These are phyloP conservation scores for Asteroscopus sphinx DNA, from an alignment of 2,888 invertebrate genomes.

Conservation along the genomic window DNA sequence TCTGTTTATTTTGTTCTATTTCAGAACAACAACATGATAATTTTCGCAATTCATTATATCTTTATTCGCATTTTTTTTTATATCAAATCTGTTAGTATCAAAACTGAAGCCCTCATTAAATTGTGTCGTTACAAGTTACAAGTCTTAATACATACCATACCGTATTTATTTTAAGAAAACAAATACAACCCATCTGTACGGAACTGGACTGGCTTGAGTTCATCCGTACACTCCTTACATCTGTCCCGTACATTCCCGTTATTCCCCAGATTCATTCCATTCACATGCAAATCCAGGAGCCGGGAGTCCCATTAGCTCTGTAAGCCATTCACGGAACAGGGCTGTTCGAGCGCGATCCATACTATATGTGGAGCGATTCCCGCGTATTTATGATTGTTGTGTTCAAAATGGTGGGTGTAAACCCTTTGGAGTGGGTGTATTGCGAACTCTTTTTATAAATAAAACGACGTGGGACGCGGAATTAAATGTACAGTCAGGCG, in stretches of 20 bases:
- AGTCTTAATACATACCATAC: not conserved
- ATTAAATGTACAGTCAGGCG: too few relatives aligned
- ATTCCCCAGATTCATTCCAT: conserved; percentile 48
- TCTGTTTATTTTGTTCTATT: too few relatives aligned
- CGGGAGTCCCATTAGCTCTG: conserved; percentile 48
- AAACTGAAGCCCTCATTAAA: not conserved
- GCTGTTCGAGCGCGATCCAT: conserved; percentile 25
- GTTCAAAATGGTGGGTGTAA: conserved; percentile 6
- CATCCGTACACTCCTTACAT: conserved; percentile 40
- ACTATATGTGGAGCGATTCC: not conserved
- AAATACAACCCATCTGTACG: conserved; percentile 9
- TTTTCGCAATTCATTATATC: too few relatives aligned
- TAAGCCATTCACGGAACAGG: conserved; percentile 49
- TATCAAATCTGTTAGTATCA: too few relatives aligned
- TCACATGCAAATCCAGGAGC: conserved; percentile 57
- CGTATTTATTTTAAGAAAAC: conserved; percentile 2
- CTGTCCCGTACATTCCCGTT: conserved; percentile 28
- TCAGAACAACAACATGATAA: too few relatives aligned
- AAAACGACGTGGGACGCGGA: too few relatives aligned
- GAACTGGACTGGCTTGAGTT: conserved; percentile 31
- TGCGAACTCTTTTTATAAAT: not conserved
- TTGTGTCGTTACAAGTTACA: not conserved
- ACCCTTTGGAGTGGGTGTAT: not conserved
- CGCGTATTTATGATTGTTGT: conserved; percentile 2
- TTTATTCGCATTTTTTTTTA: too few relatives aligned